Conservation (phyloP, 1,140 invertebrate species). For the Lasioglossum baleicum region DNA sequence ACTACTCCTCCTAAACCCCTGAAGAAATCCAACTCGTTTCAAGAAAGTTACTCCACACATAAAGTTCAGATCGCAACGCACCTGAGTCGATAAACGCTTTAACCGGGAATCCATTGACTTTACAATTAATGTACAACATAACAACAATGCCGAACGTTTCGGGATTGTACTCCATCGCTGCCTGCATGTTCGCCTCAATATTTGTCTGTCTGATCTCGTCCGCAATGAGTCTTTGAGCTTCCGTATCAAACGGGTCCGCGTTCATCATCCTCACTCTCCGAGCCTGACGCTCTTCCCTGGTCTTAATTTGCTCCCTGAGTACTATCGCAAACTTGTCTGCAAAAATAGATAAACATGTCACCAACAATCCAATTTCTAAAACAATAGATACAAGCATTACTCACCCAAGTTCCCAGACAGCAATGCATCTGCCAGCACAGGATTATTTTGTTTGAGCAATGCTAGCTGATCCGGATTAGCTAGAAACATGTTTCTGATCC, state of each 20-base stretch:
- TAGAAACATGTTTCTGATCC: conserved; percentile 93
- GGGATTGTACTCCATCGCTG: conserved; percentile 98
- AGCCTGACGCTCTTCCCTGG: conserved; percentile 88
- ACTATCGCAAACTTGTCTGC: conserved; percentile 91
- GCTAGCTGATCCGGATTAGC: conserved; percentile 96
- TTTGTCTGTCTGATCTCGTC: conserved; percentile 97
- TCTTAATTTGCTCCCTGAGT: conserved; percentile 89
- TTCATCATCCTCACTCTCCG: conserved; percentile 93
- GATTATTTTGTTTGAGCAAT: conserved; percentile 96
- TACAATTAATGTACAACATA: conserved; percentile 98
- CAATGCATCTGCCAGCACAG: conserved; percentile 93
- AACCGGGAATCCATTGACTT: conserved; percentile 96
- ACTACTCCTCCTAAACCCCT: too few species aligned
- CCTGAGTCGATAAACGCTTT: conserved; percentile 99
- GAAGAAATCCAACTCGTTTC: too few species aligned
- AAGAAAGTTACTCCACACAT: too few species aligned
- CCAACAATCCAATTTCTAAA: background rate
- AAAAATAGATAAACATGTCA: conserved; percentile 49
- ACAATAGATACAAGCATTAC: conserved; percentile 8
- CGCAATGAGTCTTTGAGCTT: conserved; percentile 95
- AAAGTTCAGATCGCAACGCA: conserved; percentile 64
- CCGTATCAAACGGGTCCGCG: conserved; percentile 96
- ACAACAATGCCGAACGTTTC: conserved; percentile 98
- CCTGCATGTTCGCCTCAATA: conserved; percentile 99
- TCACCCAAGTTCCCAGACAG: conserved; percentile 89